Base-by-base conservation (phyloP, 2,797 vertebrate genomes). In the Telmatherina bonti region DNA sequence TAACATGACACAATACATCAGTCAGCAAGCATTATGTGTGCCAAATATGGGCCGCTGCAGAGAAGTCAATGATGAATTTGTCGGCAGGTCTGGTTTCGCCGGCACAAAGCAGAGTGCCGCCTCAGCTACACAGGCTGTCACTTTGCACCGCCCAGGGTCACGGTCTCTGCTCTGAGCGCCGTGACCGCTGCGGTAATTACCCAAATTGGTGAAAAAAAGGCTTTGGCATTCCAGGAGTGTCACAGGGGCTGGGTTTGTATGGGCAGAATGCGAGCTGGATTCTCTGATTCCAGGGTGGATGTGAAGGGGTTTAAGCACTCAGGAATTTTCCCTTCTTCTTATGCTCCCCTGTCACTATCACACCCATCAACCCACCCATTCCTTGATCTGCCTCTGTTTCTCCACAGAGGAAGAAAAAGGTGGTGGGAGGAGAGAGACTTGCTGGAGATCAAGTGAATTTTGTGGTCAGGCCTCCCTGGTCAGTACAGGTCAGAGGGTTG, bases 151-250 rank as follows among this genome's bases (percentile, higher is more conserved):
- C 90, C 90, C 83, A 81, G 89, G 90, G 89, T 91, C 91, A 91
- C 74, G 81, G 74, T 83, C 82, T 90, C 68, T 83, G 76, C 86
- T 89, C 88, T 90, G 86, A 93, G 87, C 85, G 87, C 88, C 86
- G 78, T 91, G 91, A 93, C 92, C 76, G 76, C 86, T 79, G 61
- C 57, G 80, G 89, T 90, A 92, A 93, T 92, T 92, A 89, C 78
- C 67, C 82, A 89, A 93, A 93, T 93, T 92, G 88, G 76, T 72
- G 71, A 72, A 75, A 30, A 76, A 91, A 88, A 84, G 62, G 77
- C 75, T 77, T 81, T 64, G 64, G 88, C 88, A 93, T 93, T 93
- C 90, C 88, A 79, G 74, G 76, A 86, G 91, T 89, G 87, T 88
- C 87, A 90, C 84, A 91, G 67, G 59, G 88, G 80, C 83, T 82